A percentile compares a stretch with the other conserved stretches of the same genome.
These are phyloP conservation scores for Idaea aversata DNA, from an alignment of 2,888 invertebrate species.

Conservation along the genomic window DNA sequence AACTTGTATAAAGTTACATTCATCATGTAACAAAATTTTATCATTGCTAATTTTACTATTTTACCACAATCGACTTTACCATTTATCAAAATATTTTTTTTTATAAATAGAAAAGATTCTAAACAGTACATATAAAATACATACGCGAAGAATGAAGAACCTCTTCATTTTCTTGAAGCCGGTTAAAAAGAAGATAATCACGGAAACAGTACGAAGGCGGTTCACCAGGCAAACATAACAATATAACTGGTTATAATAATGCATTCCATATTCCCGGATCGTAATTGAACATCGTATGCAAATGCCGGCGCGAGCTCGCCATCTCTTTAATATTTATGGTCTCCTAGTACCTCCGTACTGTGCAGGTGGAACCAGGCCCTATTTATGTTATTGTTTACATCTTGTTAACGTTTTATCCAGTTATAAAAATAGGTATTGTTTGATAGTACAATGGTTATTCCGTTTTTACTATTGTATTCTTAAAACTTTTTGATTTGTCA, in stretches of 20 bases:
- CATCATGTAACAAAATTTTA: too few species aligned
- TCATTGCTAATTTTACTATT: too few species aligned
- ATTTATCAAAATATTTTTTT: too few species aligned
- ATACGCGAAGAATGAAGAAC: too few species aligned
- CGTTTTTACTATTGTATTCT: neutral
- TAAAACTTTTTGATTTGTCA: too few species aligned
- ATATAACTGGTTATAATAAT: constrained; percentile 50
- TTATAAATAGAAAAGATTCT: too few species aligned
- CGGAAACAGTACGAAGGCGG: constrained; percentile 25
- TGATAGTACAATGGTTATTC: neutral
- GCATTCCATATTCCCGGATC: constrained; percentile 66
- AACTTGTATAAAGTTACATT: neutral
- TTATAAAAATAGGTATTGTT: constrained; percentile 1
- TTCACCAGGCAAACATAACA: constrained; percentile 55
- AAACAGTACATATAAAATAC: too few species aligned
- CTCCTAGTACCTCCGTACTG: constrained; percentile 53
- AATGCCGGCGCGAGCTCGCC: constrained; percentile 61
- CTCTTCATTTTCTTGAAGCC: neutral
- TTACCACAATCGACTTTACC: too few species aligned
- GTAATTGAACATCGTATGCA: constrained; percentile 76
- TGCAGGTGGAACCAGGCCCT: constrained; percentile 57
- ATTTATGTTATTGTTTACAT: constrained; percentile 50
- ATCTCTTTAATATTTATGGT: constrained; percentile 70
- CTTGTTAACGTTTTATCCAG: constrained; percentile 17
- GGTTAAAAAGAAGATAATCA: neutral